A percentile compares a stretch with the other conserved stretches of the same genome.
Conservation (phyloP, 2,888 invertebrate species). For the Ellobium chinense region DNA sequence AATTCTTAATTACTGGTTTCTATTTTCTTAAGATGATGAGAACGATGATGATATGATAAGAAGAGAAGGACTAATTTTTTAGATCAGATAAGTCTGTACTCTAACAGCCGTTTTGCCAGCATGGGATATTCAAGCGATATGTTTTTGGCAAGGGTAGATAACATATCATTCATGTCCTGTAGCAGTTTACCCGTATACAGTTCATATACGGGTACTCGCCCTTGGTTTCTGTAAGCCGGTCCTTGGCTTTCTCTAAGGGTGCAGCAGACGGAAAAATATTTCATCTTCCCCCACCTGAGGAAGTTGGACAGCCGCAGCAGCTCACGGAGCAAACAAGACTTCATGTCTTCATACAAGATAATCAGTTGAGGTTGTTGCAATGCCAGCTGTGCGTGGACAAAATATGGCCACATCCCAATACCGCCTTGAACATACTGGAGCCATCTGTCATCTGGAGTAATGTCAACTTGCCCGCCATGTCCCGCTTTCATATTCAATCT, state of each 20-base stretch:
- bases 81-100: background rate
- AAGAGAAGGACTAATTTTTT: no score
- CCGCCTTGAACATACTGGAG: background rate
- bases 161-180: background rate
- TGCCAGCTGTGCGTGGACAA: background rate
- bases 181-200: background rate
- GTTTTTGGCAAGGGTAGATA: background rate
- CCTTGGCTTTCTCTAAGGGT: background rate
- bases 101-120: background rate
- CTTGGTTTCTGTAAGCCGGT: background rate
- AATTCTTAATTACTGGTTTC: no score
- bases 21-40: no score
- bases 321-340: background rate
- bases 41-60: no score
- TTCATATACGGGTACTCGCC: background rate
- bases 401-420: background rate
- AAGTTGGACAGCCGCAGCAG: background rate
- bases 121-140: background rate
- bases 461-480: no score
- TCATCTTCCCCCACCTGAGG: background rate
- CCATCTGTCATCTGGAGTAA: no score
- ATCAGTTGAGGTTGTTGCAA: background rate
- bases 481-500: no score
- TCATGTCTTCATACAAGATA: background rate
- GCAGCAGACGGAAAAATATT: background rate